Conservation (phyloP, 2,888 invertebrate species). For the Xestia sexstrigata region DNA sequence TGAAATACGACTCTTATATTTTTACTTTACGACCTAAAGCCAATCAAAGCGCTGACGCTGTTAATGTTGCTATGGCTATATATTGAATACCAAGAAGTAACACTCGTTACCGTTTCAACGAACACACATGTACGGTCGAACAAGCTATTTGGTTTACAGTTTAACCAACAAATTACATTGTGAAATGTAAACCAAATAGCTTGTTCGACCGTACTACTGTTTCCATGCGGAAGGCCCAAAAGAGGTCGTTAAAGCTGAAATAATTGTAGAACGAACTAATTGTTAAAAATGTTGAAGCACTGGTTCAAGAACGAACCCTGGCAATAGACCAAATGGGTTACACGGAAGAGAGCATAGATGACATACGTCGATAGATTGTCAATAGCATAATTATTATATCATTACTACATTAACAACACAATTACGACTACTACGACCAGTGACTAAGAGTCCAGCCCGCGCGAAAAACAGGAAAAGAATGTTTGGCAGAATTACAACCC, state of each 20-base stretch:
- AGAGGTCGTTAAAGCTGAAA: neutral
- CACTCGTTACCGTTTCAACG: constrained; percentile 5
- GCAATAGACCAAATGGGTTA: constrained; percentile 4
- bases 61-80: neutral
- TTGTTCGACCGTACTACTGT: neutral
- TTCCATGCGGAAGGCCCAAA: constrained; percentile 20
- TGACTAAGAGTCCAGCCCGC: constrained; percentile 19
- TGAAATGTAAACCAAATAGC: too few relatives aligned
- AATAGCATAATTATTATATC: constrained; percentile 11
- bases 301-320: neutral
- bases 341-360: neutral
- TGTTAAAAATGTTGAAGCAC: neutral
- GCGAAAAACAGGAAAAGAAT: constrained; percentile 49
- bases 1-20: neutral
- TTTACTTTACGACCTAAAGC: neutral
- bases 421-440: constrained; percentile 11
- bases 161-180: too few relatives aligned
- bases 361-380: neutral
- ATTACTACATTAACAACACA: neutral
- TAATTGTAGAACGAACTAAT: neutral
- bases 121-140: neutral
- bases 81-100: constrained; percentile 21
- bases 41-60: neutral
- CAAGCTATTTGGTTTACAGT: too few relatives aligned
- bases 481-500: constrained; percentile 55